Evolutionary conservation across 2,113 vertebrate species (phyloP).

Genomic region (Pampusana beccarii): DNA sequence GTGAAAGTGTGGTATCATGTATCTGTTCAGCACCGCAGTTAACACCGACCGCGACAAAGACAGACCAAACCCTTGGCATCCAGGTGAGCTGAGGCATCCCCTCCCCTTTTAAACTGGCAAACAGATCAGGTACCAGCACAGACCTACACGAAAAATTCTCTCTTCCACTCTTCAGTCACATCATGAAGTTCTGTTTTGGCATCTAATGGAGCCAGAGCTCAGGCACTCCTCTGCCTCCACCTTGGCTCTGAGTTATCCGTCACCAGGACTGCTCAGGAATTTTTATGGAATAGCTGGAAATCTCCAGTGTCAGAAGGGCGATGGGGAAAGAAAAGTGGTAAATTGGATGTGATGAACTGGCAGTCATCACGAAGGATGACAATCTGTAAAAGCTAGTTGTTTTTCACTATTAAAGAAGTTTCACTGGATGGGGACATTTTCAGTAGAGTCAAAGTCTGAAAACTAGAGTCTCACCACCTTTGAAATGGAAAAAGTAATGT

Average conservation of each 20-base stretch:
- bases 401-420: neutral
- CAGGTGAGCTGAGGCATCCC: neutral
- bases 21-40: rapidly evolving
- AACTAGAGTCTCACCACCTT: neutral
- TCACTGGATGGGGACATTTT: neutral
- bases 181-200: neutral
- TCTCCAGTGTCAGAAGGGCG: neutral
- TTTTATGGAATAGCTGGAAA: neutral
- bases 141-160: neutral
- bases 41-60: rapidly evolving
- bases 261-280: neutral
- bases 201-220: neutral
- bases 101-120: neutral
- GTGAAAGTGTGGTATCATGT: neutral
- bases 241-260: neutral
- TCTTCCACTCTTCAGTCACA: neutral
- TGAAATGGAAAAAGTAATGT: neutral
- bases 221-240: neutral
- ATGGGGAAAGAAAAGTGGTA: neutral
- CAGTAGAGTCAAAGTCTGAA: neutral
- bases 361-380: neutral
- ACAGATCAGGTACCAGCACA: neutral
- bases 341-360: neutral
- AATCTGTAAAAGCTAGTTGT: neutral
- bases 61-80: neutral